phyloP scores from a whole-genome alignment of 2,888 invertebrate genomes.

The Drosophila phalerata region DNA sequence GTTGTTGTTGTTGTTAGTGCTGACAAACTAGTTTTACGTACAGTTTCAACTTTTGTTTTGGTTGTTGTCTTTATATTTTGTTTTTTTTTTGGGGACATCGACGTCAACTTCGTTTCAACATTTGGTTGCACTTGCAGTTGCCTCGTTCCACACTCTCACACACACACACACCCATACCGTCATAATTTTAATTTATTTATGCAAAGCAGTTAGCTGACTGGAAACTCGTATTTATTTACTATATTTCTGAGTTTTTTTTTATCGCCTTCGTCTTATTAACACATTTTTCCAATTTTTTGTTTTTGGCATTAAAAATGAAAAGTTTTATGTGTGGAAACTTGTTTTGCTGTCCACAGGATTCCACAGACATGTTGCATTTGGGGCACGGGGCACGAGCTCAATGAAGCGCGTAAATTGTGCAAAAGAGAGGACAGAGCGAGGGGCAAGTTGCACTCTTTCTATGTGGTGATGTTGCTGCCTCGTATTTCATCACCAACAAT shows the following conservation, averaged over 20 bases:
- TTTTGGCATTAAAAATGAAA: conserved; percentile 57
- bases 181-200: conserved; percentile 56
- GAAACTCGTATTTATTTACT: conserved; percentile 39
- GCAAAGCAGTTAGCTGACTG: conserved; percentile 50
- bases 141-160: conserved; percentile 30
- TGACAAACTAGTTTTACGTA: conserved; percentile 74
- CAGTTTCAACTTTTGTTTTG: conserved; percentile 44
- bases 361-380: conserved; percentile 14
- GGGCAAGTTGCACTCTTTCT: conserved; percentile 4
- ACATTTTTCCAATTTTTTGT: conserved; percentile 58
- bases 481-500: conserved; percentile 39
- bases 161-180: conserved; percentile 1
- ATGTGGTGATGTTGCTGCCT: neutral
- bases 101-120: conserved; percentile 43
- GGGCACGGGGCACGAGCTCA: conserved; percentile 31
- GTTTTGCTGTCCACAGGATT: conserved; percentile 44
- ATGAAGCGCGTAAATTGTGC: conserved; percentile 58
- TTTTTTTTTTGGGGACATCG: conserved; percentile 61
- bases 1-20: conserved; percentile 38
- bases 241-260: conserved; percentile 16
- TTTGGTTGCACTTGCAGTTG: conserved; percentile 71
- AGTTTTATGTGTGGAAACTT: conserved; percentile 57
- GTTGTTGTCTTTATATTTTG: conserved; percentile 23
- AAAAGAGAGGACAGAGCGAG: neutral
- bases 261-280: conserved; percentile 65